phyloP scores from a whole-genome alignment of 2,113 vertebrate genomes.

The Malurus melanocephalus region DNA sequence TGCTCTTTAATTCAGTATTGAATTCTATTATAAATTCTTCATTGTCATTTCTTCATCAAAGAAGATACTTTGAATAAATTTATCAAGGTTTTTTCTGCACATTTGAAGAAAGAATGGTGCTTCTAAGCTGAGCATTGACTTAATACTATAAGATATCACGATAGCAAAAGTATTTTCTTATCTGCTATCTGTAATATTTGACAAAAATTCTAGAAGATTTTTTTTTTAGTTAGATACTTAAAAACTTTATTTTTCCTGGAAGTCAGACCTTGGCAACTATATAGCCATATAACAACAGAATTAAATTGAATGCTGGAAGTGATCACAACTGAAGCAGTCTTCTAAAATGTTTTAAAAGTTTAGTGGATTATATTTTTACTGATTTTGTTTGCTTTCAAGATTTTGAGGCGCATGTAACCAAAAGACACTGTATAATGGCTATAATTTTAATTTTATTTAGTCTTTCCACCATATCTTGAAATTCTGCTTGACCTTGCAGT shows the following conservation, averaged over 20 bases:
- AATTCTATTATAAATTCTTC: not conserved
- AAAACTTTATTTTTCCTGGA: not conserved
- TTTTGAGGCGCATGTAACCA: not conserved
- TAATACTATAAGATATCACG: not conserved
- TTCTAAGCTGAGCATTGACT: not conserved
- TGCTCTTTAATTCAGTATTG: not conserved
- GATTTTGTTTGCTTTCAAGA: not conserved
- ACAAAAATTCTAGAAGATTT: not conserved
- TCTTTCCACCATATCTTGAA: not conserved
- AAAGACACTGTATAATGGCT: not conserved
- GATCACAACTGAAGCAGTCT: not conserved
- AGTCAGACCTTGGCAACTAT: not conserved
- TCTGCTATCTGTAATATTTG: not conserved
- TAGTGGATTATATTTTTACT: not conserved
- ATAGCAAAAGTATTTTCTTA: not conserved
- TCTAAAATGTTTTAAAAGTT: not conserved
- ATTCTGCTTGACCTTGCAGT: rapidly evolving
- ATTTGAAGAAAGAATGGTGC: not conserved
- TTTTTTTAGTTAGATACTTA: not conserved
- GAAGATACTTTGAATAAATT: not conserved
- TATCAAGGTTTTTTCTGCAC: not conserved
- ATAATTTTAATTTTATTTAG: not conserved
- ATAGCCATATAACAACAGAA: not conserved
- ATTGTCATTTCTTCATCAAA: too few species aligned
- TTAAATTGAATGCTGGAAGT: not conserved